Evolutionary conservation across 1,140 invertebrate genomes (phyloP), one percentile per base, ranked within the genome.

Genomic region (Drosophila truncata): DNA sequence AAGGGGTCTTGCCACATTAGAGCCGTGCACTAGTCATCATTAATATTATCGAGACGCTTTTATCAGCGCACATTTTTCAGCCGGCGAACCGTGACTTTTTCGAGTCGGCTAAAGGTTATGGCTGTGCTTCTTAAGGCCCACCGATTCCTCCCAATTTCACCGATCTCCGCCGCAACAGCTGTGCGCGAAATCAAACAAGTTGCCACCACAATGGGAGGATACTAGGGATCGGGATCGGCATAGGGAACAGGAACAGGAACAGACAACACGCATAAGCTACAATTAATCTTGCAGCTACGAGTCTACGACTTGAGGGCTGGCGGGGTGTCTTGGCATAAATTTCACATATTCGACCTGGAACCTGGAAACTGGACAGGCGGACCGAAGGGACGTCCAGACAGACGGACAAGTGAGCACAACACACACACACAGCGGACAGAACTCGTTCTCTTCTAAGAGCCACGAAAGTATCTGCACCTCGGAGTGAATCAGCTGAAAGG

Each of bases 401-500:
- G 70, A 80, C 63, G 54, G 73, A 88, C 80, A 88, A 88, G 84
- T 83, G 83, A 87, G 82, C 52, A 29, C 57, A 71, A 27, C 58
- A 69, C 39, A 57, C 62, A 54, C 35, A 69, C 18, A 41, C 25
- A 16, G 62, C 9, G 62, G n/a, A 62, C 27, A 33, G 59, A 57
- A 80, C 58, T 80, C 63, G 70, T 65, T 73, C 58, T 71, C 37
- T 72, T 69, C 66, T 39, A 49, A 70, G 35, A 57, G 59, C 61
- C 62, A 59, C 42, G 49, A 82, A 67, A 60, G 81, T 73, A 83
- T 63, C 78, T 81, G 80, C 79, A 80, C 62, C 60, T 69, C 54
- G 82, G 57, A 80, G 78, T 87, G 83, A 82, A 87, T 87, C 83
- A 86, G 83, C 80, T 87, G 83, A 87, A 87, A 90, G 85, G 81